These are phyloP conservation scores for Muntiacus muntjak DNA, from an alignment of 2,113 vertebrate genomes.

Conservation along the genomic window DNA sequence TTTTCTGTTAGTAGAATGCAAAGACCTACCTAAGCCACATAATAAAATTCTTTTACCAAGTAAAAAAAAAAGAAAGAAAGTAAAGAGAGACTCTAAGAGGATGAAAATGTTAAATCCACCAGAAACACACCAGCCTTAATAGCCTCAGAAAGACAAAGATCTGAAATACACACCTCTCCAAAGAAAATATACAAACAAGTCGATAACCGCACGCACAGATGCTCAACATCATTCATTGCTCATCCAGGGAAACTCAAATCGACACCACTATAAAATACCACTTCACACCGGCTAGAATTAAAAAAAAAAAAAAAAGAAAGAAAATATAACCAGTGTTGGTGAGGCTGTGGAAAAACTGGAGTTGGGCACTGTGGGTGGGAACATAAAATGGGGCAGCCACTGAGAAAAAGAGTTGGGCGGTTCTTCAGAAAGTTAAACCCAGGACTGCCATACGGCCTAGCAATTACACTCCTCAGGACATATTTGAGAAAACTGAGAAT, in stretches of 20 bases:
- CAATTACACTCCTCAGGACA: background rate
- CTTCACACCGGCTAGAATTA: background rate
- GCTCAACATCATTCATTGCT: background rate
- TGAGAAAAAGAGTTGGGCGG: background rate
- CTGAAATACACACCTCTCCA: background rate
- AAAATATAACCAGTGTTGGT: background rate
- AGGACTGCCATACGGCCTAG: background rate
- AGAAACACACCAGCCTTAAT: background rate
- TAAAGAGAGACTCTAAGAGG: background rate
- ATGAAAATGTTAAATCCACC: background rate
- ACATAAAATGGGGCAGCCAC: background rate
- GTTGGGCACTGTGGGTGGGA: background rate
- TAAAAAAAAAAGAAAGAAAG: background rate
- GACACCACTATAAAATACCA: background rate
- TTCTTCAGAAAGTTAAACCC: background rate
- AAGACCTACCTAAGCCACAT: conserved; percentile 47
- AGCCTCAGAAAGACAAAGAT: background rate
- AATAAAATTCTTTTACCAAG: conserved; percentile 77
- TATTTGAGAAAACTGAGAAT: background rate
- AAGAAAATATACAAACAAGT: background rate
- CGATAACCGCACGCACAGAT: background rate
- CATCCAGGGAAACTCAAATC: background rate
- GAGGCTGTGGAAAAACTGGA: background rate
- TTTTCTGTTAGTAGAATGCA: conserved; percentile 58
- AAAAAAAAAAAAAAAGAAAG: background rate